These are phyloP conservation scores for Fulmarus glacialis DNA, from an alignment of 2,113 vertebrate species.

Conservation along the genomic window DNA sequence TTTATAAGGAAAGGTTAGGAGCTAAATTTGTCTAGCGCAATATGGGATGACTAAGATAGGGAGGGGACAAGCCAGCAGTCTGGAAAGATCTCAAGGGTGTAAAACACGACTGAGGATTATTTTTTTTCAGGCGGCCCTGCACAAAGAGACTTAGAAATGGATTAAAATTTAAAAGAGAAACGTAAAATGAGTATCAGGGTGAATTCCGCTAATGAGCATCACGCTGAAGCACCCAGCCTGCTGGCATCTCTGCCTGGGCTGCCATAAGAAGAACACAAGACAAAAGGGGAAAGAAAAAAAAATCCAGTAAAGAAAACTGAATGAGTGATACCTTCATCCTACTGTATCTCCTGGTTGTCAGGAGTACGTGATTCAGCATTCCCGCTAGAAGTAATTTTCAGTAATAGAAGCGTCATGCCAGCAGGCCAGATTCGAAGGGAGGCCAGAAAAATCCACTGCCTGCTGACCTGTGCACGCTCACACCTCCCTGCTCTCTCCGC, in stretches of 20 bases:
- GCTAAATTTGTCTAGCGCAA: slow-evolving; percentile 49
- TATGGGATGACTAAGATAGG: slow-evolving; percentile 58
- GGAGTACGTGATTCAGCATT: slow-evolving; percentile 63
- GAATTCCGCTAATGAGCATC: background rate
- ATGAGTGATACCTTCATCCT: slow-evolving; percentile 12
- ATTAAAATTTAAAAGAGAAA: background rate
- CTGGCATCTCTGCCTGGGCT: background rate
- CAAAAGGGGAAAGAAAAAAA: background rate
- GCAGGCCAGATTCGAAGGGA: slow-evolving; percentile 31
- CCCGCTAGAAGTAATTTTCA: slow-evolving; percentile 38
- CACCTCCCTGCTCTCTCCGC: background rate
- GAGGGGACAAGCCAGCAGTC: slow-evolving; percentile 41
- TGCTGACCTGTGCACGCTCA: background rate
- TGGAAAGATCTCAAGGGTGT: slow-evolving; percentile 53
- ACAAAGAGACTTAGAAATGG: background rate
- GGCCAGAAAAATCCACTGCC: slow-evolving; percentile 36
- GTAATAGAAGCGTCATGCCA: background rate
- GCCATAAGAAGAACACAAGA: background rate
- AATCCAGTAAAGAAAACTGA: background rate
- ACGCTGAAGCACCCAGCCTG: background rate
- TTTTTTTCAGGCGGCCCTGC: background rate
- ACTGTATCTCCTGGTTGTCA: background rate
- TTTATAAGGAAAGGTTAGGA: slow-evolving; percentile 53
- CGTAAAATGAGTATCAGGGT: background rate
- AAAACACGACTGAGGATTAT: background rate